These are phyloP conservation scores for Meteorus cinctellus DNA, from an alignment of 2,888 invertebrate species.

Conservation along the genomic window DNA sequence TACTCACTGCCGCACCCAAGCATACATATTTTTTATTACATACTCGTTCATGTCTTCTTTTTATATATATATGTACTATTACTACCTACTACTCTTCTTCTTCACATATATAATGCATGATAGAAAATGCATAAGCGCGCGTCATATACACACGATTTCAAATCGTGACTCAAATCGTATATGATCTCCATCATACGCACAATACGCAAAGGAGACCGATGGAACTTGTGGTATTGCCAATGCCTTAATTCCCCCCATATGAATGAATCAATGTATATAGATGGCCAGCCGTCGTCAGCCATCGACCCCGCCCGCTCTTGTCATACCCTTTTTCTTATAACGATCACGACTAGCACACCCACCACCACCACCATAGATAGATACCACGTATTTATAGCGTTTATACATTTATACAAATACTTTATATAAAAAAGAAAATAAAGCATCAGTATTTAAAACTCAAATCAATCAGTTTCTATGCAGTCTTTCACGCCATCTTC, in stretches of 20 bases:
- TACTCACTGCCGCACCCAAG: conserved; percentile 72
- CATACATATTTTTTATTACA: conserved; percentile 71
- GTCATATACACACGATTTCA: conserved; percentile 38
- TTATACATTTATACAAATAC: conserved; percentile 74
- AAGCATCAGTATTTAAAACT: conserved; percentile 74
- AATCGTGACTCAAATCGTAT: conserved; percentile 39
- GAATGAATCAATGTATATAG: conserved; percentile 73
- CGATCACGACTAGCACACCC: conserved; percentile 73
- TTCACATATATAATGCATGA: conserved; percentile 49
- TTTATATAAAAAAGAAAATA: conserved; percentile 71
- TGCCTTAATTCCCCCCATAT: conserved; percentile 66
- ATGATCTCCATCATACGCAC: conserved; percentile 60
- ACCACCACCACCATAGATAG: conserved; percentile 72
- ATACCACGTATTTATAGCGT: conserved; percentile 74
- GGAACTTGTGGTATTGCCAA: conserved; percentile 70
- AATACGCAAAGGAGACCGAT: conserved; percentile 71
- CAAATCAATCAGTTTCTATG: conserved; percentile 44
- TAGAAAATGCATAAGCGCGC: conserved; percentile 35
- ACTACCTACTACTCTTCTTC: conserved; percentile 53
- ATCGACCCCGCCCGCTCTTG: conserved; percentile 72
- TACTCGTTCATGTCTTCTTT: conserved; percentile 66
- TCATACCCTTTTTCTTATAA: conserved; percentile 72
- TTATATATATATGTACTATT: conserved; percentile 60
- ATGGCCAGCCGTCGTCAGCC: conserved; percentile 73
- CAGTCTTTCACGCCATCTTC: not conserved